Evolutionary conservation across 2,888 invertebrate species (phyloP).

Genomic region (Morpho deidamia): DNA sequence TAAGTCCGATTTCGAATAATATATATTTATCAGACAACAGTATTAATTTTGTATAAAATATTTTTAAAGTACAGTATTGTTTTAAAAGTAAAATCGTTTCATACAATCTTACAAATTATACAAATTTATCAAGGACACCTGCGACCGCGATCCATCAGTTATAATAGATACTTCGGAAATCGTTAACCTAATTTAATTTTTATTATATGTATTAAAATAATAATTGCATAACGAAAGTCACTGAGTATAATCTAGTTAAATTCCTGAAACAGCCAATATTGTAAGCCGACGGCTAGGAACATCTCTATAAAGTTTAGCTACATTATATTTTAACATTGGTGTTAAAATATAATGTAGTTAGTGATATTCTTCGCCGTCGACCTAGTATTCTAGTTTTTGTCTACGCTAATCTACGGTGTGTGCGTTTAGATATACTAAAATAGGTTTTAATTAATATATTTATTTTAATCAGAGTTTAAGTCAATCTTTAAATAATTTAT

Average conservation of each 20-base stretch:
- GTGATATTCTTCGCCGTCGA: background rate
- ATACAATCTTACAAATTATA: too few species aligned
- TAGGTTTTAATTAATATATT: background rate
- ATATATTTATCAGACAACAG: too few species aligned
- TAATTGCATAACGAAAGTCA: slow-evolving; percentile 10
- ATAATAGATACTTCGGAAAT: too few species aligned
- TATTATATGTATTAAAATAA: background rate
- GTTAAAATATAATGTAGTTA: slow-evolving; percentile 2
- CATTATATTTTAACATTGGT: background rate
- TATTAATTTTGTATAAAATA: too few species aligned
- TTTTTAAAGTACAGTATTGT: too few species aligned
- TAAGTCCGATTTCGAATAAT: too few species aligned
- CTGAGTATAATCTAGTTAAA: slow-evolving; percentile 13
- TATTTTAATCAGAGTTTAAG: too few species aligned
- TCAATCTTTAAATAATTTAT: too few species aligned
- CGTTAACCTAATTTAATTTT: too few species aligned
- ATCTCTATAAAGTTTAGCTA: background rate
- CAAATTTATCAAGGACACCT: too few species aligned
- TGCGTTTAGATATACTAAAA: slow-evolving; percentile 6
- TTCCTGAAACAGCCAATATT: slow-evolving; percentile 16
- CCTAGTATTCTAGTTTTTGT: background rate
- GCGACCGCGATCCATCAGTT: too few species aligned
- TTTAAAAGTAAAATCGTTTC: too few species aligned
- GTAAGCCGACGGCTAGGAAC: background rate
- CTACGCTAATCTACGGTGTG: background rate